Base-by-base conservation (phyloP, 2,888 invertebrate genomes). In the Drosophila atripex region DNA sequence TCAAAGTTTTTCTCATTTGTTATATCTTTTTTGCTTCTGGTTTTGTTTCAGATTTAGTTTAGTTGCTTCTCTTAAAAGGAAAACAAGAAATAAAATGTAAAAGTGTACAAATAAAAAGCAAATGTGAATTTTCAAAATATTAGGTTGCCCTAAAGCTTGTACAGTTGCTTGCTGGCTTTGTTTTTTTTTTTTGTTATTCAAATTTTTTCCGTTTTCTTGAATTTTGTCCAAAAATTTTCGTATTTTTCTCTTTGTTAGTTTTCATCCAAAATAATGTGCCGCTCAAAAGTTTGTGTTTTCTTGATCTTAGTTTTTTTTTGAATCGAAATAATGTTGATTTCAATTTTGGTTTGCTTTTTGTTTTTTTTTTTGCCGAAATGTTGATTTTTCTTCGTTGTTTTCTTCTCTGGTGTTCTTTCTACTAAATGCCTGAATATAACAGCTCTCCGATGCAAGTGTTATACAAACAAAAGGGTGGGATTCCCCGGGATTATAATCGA, bases 361-460 rank as follows among this genome's bases (percentile, higher is more conserved):
- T 56, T 28, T 28, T 28, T 28, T 28, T 28, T 8, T 71, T 72
- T 72, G 86, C 86, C 85, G 83, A 87, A 83, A 83, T 76, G 79
- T 86, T 70, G 59, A 80, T 55, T 73, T 80, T 66, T 55, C 60
- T 39, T 58, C 18, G 45, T 55, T 47, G 25, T 38, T 52, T 25
- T 28, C 28, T 28, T 28, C 28, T 43, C 23, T 14, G 41, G 45
- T 21, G 43, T 28, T 28, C 28, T 28, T 39, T 54, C 23, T 65
- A 52, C 54, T 64, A 59, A 53, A 65, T 61, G 76, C 68, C 66
- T 73, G 68, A 53, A 65, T 77, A 77, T 72, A 80, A 73, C 70
- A 68, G 78, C 69, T 60, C 58, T 56, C 25, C 63, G 68, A 64
- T 74, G 69, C 71, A 73, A 80, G 86, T 86, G 84, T 83, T 86